Conservation (phyloP, 2,888 invertebrate genomes). For the Athalia circularis region DNA sequence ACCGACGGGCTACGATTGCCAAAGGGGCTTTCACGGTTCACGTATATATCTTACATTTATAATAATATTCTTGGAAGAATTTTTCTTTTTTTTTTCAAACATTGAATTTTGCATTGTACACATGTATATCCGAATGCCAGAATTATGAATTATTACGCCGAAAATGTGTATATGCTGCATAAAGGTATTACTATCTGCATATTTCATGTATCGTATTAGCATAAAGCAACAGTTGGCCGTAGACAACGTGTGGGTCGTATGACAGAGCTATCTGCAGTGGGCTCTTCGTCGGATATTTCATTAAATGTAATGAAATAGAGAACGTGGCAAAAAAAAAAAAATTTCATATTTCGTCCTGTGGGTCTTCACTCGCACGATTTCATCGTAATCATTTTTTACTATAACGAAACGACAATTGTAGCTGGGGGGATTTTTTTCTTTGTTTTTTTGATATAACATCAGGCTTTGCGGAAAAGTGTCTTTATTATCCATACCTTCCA, state of each 20-base stretch:
- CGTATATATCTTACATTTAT: no score
- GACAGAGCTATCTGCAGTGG: not conserved
- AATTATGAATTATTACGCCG: constrained; percentile 16
- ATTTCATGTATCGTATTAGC: constrained; percentile 39
- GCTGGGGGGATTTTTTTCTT: no score
- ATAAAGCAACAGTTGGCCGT: constrained; percentile 30
- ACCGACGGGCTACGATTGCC: no score
- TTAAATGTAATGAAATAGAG: constrained; percentile 5
- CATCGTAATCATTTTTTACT: not conserved
- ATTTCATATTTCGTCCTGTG: not conserved
- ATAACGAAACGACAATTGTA: not conserved
- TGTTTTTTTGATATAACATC: not conserved
- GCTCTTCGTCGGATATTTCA: constrained; percentile 1
- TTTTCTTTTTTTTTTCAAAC: not conserved
- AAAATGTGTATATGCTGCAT: not conserved
- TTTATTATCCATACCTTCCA: not conserved
- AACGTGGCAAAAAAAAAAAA: not conserved
- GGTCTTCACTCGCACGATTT: not conserved
- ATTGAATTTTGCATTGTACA: not conserved
- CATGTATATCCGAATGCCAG: not conserved
- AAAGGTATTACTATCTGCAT: constrained; percentile 8
- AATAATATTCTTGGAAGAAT: no score
- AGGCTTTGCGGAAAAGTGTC: not conserved
- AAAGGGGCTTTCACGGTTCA: no score
- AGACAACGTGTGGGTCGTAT: not conserved